Base-by-base conservation (phyloP, 2,888 invertebrate genomes). In the Polydrusus tereticollis region DNA sequence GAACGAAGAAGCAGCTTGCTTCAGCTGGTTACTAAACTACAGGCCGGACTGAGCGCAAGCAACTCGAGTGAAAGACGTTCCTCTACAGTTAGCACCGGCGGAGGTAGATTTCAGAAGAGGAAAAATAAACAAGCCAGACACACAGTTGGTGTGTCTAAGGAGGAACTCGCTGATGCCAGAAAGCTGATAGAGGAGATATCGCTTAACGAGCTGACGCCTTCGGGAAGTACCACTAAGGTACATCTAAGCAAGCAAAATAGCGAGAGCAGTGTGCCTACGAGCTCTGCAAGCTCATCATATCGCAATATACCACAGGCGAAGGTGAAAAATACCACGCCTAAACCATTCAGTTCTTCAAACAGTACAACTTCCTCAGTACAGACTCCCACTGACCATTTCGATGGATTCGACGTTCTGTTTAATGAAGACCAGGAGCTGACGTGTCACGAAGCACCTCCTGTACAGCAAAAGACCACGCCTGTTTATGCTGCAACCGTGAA, bases 121-220 rank as follows among this genome's bases (percentile, higher is more conserved):
- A 88, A 90, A 67, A 88, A 89, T 75, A 89, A 92, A 29, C 89
- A 90, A 73, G 89, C 89, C 55, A 86, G 95, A 0, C 94, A 95
- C 83, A 95, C 95, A 0, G 93, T 95, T 20, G 94, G 94, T 55
- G 95, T 95, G 16, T 94, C 93, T 41, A 89, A 90, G 50, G 94
- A 94, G 82, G 95, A 95, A 80, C 85, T 95, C 23, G 93, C 92
- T 1, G 90, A 92, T 78, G 95, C 95, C 0, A 88, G 95, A 52
- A 89, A 91, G 69, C 89, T 93, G 80, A 90, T 94, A 77, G 92
- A 94, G 83, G 90, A 91, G 78, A 88, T 88, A 82, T 84, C 87
- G 4, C 81, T 88, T 55, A 84, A 86, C 68, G 87, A 86, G 41
- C 55, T 78, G 33, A 77, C 76, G 16, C 78, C 78, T 36, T 77